These are phyloP conservation scores for Oscheius sp. DNA, from an alignment of 2,888 invertebrate species.

Conservation along the genomic window DNA sequence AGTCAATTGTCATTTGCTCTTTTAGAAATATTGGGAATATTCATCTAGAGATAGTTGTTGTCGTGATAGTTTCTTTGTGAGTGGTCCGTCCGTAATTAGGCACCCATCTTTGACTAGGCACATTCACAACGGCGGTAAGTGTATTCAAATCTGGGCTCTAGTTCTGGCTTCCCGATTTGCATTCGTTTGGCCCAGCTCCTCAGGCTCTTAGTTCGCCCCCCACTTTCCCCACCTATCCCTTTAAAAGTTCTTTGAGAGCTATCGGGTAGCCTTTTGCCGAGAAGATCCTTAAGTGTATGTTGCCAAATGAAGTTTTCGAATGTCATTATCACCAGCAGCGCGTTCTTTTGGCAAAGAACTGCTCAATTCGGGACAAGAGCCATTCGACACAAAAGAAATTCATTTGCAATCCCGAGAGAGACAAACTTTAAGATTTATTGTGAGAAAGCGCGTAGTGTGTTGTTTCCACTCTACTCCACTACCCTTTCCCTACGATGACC, in stretches of 20 bases:
- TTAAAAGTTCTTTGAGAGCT: conserved; percentile 21
- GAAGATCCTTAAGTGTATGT: conserved; percentile 34
- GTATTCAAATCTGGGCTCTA: conserved; percentile 37
- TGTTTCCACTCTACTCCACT: not conserved
- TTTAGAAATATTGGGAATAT: not conserved
- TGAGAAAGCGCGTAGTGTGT: conserved; percentile 9
- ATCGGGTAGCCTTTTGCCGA: conserved; percentile 7
- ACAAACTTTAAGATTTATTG: conserved; percentile 16
- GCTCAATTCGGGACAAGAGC: conserved; percentile 8
- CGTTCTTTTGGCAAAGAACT: conserved; percentile 20
- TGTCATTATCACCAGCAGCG: conserved; percentile 33
- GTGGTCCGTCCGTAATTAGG: conserved; percentile 31
- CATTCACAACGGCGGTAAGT: conserved; percentile 36
- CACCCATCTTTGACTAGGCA: conserved; percentile 25
- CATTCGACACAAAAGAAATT: conserved; percentile 12
- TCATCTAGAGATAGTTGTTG: conserved; percentile 1
- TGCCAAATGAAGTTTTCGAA: conserved; percentile 36
- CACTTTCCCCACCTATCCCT: conserved; percentile 2
- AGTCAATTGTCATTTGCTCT: not conserved
- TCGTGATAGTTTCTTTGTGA: conserved; percentile 29
- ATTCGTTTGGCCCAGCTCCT: conserved; percentile 33
- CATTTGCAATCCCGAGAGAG: conserved; percentile 26
- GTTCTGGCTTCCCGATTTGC: conserved; percentile 36
- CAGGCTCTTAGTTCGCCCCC: conserved; percentile 1
- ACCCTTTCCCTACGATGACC: conserved; percentile 7